A percentile compares a stretch with the other conserved stretches of the same genome.
Evolutionary conservation across 1,140 invertebrate species (phyloP).

Genomic region (Parapsyche elsis): DNA sequence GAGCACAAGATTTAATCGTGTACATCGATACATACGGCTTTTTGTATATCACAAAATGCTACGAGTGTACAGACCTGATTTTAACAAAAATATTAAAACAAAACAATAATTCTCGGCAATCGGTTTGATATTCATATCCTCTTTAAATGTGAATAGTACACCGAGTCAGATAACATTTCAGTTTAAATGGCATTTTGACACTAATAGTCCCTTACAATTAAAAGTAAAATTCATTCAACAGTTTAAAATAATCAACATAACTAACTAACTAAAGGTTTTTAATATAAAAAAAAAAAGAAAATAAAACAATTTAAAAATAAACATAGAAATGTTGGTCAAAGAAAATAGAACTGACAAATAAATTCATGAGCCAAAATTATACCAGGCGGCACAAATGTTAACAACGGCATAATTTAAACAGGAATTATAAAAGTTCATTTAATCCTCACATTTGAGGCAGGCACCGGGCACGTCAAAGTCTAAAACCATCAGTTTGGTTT

Average conservation of each 20-base stretch:
- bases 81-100: conserved; percentile 29
- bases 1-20: conserved; percentile 45
- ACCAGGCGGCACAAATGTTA: background rate
- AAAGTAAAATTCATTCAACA: conserved; percentile 11
- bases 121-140: conserved; percentile 16
- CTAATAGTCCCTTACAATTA: conserved; percentile 6
- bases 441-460: conserved; percentile 69
- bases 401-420: conserved; percentile 21
- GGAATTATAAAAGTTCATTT: conserved; percentile 43
- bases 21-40: background rate
- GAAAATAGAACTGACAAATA: background rate
- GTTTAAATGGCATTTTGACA: conserved; percentile 20
- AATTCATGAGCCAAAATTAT: background rate
- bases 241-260: conserved; percentile 6
- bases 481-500: conserved; percentile 97
- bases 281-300: background rate
- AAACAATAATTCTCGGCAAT: conserved; percentile 19
- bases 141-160: background rate
- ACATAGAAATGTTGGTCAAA: background rate
- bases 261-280: background rate
- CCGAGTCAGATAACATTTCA: conserved; percentile 12
- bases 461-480: conserved; percentile 92
- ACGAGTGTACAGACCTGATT: conserved; percentile 33
- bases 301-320: background rate
- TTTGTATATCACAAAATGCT: background rate